Evolutionary conservation across 2,113 vertebrate species (phyloP).

Genomic region (Ivindomyrus marchei): DNA sequence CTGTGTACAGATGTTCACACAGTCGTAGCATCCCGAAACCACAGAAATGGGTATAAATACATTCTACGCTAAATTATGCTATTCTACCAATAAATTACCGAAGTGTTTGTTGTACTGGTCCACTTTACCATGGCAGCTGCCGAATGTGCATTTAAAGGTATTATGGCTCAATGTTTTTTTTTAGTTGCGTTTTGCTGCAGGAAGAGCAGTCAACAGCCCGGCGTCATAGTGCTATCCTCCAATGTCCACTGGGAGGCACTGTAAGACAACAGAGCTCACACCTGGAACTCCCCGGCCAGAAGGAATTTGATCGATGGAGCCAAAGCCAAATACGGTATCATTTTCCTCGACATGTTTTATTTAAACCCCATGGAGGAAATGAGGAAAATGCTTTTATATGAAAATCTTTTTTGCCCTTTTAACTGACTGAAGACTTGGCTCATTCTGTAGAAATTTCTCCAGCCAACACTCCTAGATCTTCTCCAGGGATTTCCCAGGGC

Average conservation of each 20-base stretch:
- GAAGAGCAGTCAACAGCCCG: not conserved
- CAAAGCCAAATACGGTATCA: not conserved
- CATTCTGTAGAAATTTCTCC: not conserved
- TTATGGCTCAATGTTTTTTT: not conserved
- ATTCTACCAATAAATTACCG: not conserved
- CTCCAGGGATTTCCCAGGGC: not conserved
- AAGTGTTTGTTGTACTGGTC: not conserved
- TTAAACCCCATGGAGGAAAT: not conserved
- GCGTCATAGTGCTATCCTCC: not conserved
- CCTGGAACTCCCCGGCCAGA: not conserved
- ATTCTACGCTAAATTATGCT: not conserved
- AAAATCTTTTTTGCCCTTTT: not conserved
- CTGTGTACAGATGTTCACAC: not conserved
- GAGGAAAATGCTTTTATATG: not conserved
- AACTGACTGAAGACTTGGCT: not conserved
- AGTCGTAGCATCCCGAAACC: not conserved
- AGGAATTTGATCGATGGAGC: not conserved
- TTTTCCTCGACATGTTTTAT: not conserved
- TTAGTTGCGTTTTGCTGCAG: not conserved
- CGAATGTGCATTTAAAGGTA: not conserved
- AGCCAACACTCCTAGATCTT: not conserved
- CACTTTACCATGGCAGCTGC: not conserved
- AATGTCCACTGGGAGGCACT: constrained; percentile 8
- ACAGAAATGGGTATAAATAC: not conserved
- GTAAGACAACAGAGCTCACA: not conserved